These are phyloP conservation scores for Lepidochrysops patricia DNA, from an alignment of 2,888 invertebrate genomes.

Conservation along the genomic window DNA sequence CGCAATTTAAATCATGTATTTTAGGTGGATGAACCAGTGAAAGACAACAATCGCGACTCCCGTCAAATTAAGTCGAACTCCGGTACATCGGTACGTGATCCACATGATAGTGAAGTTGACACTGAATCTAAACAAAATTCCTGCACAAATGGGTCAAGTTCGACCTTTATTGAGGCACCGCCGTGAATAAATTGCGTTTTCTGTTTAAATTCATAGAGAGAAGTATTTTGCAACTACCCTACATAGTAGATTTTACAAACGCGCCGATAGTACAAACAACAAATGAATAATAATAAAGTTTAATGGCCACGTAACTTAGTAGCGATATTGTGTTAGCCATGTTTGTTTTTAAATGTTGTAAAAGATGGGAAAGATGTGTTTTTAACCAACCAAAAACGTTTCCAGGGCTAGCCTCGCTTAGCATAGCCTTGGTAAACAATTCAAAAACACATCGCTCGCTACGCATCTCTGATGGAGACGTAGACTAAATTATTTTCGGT, in stretches of 20 bases:
- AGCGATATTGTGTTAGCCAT: background rate
- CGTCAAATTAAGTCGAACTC: background rate
- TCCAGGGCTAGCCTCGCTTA: no score
- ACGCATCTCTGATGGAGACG: no score
- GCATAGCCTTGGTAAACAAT: no score
- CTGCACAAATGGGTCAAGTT: slow-evolving; percentile 33
- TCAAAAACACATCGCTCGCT: no score
- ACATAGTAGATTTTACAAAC: slow-evolving; percentile 27
- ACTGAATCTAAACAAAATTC: slow-evolving; percentile 8
- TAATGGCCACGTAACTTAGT: background rate
- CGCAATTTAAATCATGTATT: no score
- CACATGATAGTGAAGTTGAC: background rate
- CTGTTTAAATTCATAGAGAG: slow-evolving; percentile 33
- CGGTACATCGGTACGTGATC: background rate
- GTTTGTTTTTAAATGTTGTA: no score
- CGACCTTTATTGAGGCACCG: slow-evolving; percentile 23
- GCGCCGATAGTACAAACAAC: slow-evolving; percentile 21
- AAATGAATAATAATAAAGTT: slow-evolving; percentile 19
- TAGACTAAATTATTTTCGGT: no score
- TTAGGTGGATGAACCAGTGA: no score
- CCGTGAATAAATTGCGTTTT: slow-evolving; percentile 26
- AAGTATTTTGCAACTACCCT: slow-evolving; percentile 30
- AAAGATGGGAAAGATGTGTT: no score
- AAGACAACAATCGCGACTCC: background rate
- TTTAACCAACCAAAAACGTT: no score